Conservation (phyloP, 2,888 invertebrate species). For the Danaus chrysippus region DNA sequence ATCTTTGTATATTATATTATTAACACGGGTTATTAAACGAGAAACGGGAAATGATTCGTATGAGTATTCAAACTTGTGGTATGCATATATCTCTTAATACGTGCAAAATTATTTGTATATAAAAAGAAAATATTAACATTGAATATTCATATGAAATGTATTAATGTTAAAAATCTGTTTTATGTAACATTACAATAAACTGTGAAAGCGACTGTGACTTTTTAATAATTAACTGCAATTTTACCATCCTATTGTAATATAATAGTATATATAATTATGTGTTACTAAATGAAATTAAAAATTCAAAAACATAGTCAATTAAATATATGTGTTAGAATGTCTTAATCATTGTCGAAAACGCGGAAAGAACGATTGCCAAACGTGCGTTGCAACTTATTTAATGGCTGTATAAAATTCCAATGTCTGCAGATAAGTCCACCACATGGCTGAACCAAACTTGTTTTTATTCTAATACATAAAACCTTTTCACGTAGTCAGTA, state of each 20-base stretch:
- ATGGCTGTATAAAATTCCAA: conserved; percentile 29
- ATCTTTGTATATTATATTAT: no score
- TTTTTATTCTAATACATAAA: conserved; percentile 17
- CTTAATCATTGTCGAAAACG: conserved; percentile 30
- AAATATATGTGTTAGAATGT: conserved; percentile 26
- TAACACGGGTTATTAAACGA: no score
- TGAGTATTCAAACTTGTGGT: no score
- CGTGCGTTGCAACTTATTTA: conserved; percentile 29
- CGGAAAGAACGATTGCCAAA: conserved; percentile 30
- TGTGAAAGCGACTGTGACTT: no score
- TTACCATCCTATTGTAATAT: neutral
- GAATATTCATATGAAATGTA: no score
- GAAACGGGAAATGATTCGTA: no score
- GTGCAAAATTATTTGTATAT: no score
- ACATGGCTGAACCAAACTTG: conserved; percentile 25
- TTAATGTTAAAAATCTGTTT: no score
- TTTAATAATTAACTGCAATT: neutral
- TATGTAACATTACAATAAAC: no score
- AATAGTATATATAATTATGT: neutral
- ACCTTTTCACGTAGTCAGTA: neutral
- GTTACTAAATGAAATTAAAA: conserved; percentile 6
- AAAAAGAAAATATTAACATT: no score
- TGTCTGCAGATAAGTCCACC: conserved; percentile 24
- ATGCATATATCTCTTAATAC: no score
- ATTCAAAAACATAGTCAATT: conserved; percentile 24